A percentile compares a stretch with the other conserved stretches of the same genome.
phyloP scores from a whole-genome alignment of 1,140 invertebrate species.

The Drosophila yakuba region DNA sequence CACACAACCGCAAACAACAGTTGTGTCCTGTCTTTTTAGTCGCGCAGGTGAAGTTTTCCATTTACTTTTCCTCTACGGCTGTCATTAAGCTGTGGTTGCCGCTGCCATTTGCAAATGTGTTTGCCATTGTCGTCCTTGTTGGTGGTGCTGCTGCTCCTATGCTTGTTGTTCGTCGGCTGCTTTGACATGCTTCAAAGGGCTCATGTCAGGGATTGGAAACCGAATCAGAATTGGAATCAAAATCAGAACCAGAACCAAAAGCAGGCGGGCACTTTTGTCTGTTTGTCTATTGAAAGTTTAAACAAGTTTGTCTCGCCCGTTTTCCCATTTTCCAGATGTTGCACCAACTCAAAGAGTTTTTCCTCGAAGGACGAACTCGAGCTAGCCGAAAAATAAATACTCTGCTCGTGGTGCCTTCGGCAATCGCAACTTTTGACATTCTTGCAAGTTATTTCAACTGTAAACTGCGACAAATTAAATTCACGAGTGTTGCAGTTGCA shows the following conservation, averaged over 20 bases:
- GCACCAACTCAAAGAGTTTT: constrained; percentile 21
- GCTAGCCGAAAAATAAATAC: constrained; percentile 46
- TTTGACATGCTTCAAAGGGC: constrained; percentile 76
- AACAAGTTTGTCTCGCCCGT: constrained; percentile 61
- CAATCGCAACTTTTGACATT: constrained; percentile 53
- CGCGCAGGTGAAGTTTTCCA: constrained; percentile 75
- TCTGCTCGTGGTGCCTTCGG: constrained; percentile 29
- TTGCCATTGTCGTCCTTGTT: constrained; percentile 64
- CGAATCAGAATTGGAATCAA: constrained; percentile 9
- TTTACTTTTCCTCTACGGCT: constrained; percentile 53
- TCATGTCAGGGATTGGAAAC: constrained; percentile 60
- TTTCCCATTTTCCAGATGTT: constrained; percentile 39
- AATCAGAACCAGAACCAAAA: constrained; percentile 11
- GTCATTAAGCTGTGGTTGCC: constrained; percentile 79
- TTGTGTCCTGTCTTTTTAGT: constrained; percentile 55
- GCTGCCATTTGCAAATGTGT: constrained; percentile 81
- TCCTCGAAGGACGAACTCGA: constrained; percentile 17
- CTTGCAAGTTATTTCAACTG: constrained; percentile 74
- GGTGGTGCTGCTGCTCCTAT: constrained; percentile 32
- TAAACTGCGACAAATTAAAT: constrained; percentile 81
- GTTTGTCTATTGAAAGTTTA: constrained; percentile 80
- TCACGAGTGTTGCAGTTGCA: constrained; percentile 56
- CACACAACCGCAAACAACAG: constrained; percentile 42
- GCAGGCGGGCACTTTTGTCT: constrained; percentile 66
- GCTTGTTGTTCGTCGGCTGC: constrained; percentile 54